phyloP scores from a whole-genome alignment of 2,113 vertebrate genomes.

The Dipodomys merriami region DNA sequence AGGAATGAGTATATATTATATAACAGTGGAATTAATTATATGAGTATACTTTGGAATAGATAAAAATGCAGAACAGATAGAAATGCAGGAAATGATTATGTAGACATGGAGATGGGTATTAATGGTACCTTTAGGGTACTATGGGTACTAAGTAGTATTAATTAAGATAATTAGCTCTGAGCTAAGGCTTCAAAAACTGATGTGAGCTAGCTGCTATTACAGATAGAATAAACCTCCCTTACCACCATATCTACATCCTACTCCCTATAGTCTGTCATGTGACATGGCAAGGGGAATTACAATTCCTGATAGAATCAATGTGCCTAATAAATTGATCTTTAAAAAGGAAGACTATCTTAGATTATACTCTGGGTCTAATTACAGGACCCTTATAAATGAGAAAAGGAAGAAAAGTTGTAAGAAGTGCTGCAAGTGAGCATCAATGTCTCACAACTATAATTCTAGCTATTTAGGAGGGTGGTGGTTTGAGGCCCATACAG shows the following conservation, averaged over 20 bases:
- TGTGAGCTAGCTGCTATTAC: neutral
- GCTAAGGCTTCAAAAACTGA: neutral
- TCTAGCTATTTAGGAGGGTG: no score
- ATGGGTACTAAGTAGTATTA: neutral
- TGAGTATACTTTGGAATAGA: neutral
- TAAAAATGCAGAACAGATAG: neutral
- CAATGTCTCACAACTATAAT: no score
- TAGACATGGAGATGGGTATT: neutral
- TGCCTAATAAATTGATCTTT: neutral
- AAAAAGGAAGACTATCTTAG: neutral
- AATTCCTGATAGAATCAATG: neutral
- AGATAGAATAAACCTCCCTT: neutral
- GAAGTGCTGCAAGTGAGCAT: no score
- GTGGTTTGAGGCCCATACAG: no score
- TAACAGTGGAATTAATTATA: neutral
- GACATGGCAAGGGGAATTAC: neutral
- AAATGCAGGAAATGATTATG: neutral
- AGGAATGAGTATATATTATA: neutral
- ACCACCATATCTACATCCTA: neutral
- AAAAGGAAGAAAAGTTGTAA: neutral
- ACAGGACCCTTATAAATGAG: neutral
- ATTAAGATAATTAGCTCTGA: neutral
- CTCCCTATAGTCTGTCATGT: neutral
- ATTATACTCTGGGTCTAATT: neutral
- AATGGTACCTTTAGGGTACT: no score